These are phyloP conservation scores for Arctopsyche grandis DNA, from an alignment of 1,140 invertebrate genomes.

Conservation along the genomic window DNA sequence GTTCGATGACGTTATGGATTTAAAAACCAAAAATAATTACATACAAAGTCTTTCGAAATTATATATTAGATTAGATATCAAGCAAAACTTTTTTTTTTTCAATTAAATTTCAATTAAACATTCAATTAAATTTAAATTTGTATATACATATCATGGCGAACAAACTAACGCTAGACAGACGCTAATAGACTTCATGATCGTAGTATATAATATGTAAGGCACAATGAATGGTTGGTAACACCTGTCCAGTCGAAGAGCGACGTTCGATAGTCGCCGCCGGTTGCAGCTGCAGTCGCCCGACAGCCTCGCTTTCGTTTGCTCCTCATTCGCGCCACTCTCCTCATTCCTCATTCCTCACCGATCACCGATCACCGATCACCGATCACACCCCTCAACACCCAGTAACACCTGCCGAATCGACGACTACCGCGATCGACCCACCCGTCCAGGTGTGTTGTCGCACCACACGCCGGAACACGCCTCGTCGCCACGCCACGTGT, in stretches of 20 bases:
- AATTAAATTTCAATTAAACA: too few relatives aligned
- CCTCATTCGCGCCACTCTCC: background rate
- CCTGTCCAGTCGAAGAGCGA: background rate
- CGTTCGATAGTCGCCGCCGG: constrained; percentile 16
- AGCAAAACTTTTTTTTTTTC: too few relatives aligned
- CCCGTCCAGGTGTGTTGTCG: background rate
- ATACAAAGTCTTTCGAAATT: too few relatives aligned
- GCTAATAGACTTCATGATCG: too few relatives aligned
- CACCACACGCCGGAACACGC: background rate
- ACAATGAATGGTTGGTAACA: background rate
- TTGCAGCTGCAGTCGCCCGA: background rate
- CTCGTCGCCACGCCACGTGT: background rate
- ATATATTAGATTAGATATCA: too few relatives aligned
- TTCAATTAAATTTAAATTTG: too few relatives aligned
- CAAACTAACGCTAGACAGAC: too few relatives aligned
- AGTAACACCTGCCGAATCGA: background rate
- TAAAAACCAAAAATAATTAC: too few relatives aligned
- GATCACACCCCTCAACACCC: background rate
- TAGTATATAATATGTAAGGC: too few relatives aligned
- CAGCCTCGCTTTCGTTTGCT: background rate
- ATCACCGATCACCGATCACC: background rate
- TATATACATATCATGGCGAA: too few relatives aligned
- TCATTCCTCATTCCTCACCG: background rate
- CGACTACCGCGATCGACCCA: background rate
- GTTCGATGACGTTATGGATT: too few relatives aligned